Conservation (phyloP, 1,140 invertebrate genomes). For the Euglossa dilemma region DNA sequence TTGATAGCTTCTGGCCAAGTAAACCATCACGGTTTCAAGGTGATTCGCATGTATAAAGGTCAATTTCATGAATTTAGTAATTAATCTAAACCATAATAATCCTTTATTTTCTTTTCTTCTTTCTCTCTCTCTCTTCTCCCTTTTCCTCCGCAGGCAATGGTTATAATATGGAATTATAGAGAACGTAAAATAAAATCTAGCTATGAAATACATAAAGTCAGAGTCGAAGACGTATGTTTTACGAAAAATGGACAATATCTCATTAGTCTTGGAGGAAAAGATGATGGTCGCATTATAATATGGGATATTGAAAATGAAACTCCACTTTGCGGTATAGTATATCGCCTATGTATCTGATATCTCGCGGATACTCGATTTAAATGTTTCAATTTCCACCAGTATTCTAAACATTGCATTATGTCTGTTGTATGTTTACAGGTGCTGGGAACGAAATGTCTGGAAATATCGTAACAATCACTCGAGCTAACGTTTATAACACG, state of each 20-base stretch:
- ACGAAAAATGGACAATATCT: conserved; percentile 91
- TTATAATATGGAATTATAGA: conserved; percentile 94
- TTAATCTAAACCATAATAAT: neutral
- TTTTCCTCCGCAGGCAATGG: conserved; percentile 87
- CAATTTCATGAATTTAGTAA: neutral
- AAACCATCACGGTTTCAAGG: conserved; percentile 95
- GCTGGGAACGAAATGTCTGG: conserved; percentile 87
- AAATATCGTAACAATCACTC: conserved; percentile 84
- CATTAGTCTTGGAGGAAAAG: conserved; percentile 93
- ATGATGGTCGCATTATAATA: conserved; percentile 92
- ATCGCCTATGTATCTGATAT: no score
- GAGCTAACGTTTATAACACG: conserved; percentile 83
- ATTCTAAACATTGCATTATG: neutral
- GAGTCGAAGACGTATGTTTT: conserved; percentile 92
- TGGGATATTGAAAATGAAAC: conserved; percentile 87
- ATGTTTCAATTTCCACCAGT: neutral
- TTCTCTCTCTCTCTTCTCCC: no score
- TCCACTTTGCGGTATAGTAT: conserved; percentile 85
- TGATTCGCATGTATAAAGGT: conserved; percentile 65
- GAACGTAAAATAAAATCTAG: conserved; percentile 84
- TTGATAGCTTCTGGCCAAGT: conserved; percentile 94
- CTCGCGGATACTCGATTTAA: no score
- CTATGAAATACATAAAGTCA: conserved; percentile 92
- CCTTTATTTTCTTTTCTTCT: no score
- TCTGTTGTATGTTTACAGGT: conserved; percentile 74